Base-by-base conservation (phyloP, 2,113 vertebrate genomes). In the Aphelocoma coerulescens region DNA sequence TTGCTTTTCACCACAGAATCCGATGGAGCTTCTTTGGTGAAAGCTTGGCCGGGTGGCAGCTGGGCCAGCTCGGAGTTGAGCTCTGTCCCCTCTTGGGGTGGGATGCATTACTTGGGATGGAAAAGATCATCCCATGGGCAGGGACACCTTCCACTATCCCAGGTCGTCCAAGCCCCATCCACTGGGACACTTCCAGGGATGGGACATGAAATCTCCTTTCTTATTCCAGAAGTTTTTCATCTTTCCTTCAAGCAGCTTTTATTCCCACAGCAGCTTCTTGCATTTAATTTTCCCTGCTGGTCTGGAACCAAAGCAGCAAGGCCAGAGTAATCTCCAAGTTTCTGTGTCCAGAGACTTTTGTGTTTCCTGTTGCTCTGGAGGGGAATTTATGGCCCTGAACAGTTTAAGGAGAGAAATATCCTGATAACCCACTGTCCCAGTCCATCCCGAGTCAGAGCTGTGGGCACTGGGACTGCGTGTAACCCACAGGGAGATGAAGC, bases 1-100 rank as follows among this genome's bases (percentile, higher is more conserved):
- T 49, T 48, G 32, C 24, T 77, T 41, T 6, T 12, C 20, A 43
- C 13, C 32, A 9, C 44, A 18, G 26, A 5, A 24, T 28, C n/a
- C 1, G 0, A 13, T 19, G 0, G 15, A 21, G 33, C 22, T 71
- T 33, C 20, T 41, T 16, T 3, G 1, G n/a, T 16, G 30, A 16
- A 39, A 26, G 37, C 33, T 9, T 13, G 35, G 67, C 35, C 1
- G 2, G 26, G 57, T 17, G 51, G 37, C 32, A 26, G 51, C 67
- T 18, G 44, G 21, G 52, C 20, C n/a, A n/a, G 51, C 33, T 3
- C 17, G 6, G 37, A 30, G 44, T 5, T 1, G 3, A 46, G 20
- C 33, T 27, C 19, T n/a, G 33, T 26, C 19, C 66, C 59, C 20
- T 7, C 7, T 3, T 39, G 41, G 21, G n/a, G 13, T 63, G 24